These are phyloP conservation scores for Graphium colonna DNA, from an alignment of 2,888 invertebrate genomes.

Conservation along the genomic window DNA sequence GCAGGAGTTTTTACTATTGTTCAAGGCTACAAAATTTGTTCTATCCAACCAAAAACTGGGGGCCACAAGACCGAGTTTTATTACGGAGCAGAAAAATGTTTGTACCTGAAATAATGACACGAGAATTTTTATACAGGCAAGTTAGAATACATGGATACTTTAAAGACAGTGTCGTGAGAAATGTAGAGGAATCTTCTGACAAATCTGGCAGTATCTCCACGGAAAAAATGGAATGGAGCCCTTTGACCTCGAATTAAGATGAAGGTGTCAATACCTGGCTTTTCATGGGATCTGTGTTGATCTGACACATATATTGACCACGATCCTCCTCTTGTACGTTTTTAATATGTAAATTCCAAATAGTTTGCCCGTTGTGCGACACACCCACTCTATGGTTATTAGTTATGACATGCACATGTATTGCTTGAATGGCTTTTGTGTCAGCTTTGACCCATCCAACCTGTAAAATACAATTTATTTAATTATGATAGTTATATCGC, in stretches of 20 bases:
- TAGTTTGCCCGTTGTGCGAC: conserved; percentile 90
- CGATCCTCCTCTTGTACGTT: no score
- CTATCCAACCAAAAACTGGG: conserved; percentile 51
- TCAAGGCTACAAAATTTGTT: conserved; percentile 37
- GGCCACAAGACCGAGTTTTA: conserved; percentile 56
- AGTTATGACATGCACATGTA: conserved; percentile 95
- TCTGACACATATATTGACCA: no score
- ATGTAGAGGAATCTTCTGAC: conserved; percentile 20
- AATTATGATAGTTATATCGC: neutral
- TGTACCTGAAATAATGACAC: conserved; percentile 72
- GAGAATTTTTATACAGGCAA: conserved; percentile 72
- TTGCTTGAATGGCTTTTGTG: conserved; percentile 95
- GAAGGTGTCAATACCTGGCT: conserved; percentile 79
- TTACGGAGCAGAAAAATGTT: conserved; percentile 69
- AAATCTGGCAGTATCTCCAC: conserved; percentile 26
- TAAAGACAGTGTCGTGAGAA: conserved; percentile 30
- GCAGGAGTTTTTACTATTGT: conserved; percentile 35
- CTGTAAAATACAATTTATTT: conserved; percentile 67
- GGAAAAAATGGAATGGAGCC: conserved; percentile 46
- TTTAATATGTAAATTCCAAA: conserved; percentile 95
- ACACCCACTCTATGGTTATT: conserved; percentile 93
- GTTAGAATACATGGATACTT: conserved; percentile 59
- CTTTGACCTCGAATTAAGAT: conserved; percentile 50
- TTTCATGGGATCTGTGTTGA: no score
- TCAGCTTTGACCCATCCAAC: conserved; percentile 97